Percentiles rank a stretch among this genome's conserved stretches.
These are phyloP conservation scores for Helarctos malayanus DNA, from an alignment of 2,797 vertebrate species.

Conservation along the genomic window DNA sequence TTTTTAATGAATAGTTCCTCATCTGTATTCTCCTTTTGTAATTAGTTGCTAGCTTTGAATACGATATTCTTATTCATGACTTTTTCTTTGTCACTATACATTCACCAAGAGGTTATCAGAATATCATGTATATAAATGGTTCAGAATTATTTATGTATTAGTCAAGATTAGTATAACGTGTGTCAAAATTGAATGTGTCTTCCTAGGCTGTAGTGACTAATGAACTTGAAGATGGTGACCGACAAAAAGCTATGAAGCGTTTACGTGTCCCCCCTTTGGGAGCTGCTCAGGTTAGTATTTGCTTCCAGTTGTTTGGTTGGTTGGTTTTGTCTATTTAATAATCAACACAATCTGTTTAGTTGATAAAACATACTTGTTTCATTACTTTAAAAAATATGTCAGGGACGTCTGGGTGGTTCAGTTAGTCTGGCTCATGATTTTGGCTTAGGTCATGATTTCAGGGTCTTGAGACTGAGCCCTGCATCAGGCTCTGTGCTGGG, in stretches of 20 bases:
- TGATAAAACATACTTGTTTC: background rate
- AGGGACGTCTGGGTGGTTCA: background rate
- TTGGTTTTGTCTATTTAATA: slow-evolving; percentile 42
- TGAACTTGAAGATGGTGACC: slow-evolving; percentile 97
- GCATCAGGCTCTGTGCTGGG: background rate
- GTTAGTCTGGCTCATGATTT: background rate
- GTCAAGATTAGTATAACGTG: background rate
- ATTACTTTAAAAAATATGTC: slow-evolving; percentile 17
- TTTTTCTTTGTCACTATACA: background rate
- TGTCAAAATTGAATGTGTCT: slow-evolving; percentile 72
- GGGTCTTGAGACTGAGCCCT: background rate
- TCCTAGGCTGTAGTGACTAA: slow-evolving; percentile 96
- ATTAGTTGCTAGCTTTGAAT: slow-evolving; percentile 54
- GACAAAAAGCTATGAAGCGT: slow-evolving; percentile 99
- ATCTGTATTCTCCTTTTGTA: slow-evolving; percentile 34
- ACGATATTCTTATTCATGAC: background rate
- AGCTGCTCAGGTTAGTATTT: slow-evolving; percentile 95
- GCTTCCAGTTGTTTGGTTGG: background rate
- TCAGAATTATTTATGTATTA: slow-evolving; percentile 31
- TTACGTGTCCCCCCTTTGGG: slow-evolving; percentile 97
- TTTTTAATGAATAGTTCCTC: slow-evolving; percentile 43
- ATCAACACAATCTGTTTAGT: background rate
- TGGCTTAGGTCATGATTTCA: background rate
- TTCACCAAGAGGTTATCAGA: background rate
- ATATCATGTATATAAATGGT: background rate